Conservation (phyloP, 2,888 invertebrate species). For the Cyclophora punctaria region DNA sequence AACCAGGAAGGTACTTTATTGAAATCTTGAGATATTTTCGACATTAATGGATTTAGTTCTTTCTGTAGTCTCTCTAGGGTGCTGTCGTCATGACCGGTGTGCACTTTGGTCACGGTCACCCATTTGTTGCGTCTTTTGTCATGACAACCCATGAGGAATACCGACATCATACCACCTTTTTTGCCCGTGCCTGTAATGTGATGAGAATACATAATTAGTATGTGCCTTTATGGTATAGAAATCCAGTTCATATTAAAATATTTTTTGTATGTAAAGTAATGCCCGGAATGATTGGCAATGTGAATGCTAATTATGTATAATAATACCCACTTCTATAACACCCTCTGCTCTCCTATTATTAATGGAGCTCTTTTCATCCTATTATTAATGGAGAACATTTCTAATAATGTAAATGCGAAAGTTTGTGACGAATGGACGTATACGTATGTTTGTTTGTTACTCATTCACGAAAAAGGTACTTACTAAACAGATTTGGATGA, state of each 20-base stretch:
- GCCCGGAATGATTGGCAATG: background rate
- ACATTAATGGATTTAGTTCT: slow-evolving; percentile 76
- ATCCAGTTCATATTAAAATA: background rate
- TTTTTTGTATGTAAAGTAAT: background rate
- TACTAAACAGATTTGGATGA: too few species aligned
- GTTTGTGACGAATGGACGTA: too few species aligned
- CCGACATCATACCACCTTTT: slow-evolving; percentile 93
- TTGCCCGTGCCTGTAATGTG: slow-evolving; percentile 80
- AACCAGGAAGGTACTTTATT: slow-evolving; percentile 86
- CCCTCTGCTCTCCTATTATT: too few species aligned
- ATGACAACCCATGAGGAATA: slow-evolving; percentile 94
- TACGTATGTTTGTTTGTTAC: too few species aligned
- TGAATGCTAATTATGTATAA: too few species aligned
- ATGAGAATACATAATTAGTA: background rate
- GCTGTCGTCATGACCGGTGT: slow-evolving; percentile 91
- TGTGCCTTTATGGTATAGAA: too few species aligned
- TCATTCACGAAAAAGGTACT: too few species aligned
- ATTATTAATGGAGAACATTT: too few species aligned
- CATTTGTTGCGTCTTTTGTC: slow-evolving; percentile 79
- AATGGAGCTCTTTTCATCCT: too few species aligned
- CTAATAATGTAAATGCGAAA: too few species aligned
- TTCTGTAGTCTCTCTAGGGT: slow-evolving; percentile 85
- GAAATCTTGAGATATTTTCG: slow-evolving; percentile 85
- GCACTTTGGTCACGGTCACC: slow-evolving; percentile 95
- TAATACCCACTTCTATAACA: too few species aligned